Conservation (phyloP, 2,888 invertebrate species). For the Thelaira solivaga region DNA sequence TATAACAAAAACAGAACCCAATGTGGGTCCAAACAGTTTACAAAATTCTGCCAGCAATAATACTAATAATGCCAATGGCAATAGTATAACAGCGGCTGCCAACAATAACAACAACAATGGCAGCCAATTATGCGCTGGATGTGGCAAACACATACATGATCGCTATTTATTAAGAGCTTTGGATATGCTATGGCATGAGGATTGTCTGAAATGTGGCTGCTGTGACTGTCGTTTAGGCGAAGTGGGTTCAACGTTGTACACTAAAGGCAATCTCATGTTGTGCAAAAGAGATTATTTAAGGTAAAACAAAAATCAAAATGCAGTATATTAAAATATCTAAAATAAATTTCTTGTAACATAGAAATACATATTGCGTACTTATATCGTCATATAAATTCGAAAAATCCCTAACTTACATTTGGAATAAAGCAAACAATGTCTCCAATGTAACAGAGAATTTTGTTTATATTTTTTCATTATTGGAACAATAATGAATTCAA, state of each 20-base stretch:
- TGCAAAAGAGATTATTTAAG: constrained; percentile 98
- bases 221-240: constrained; percentile 98
- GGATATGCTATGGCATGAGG: constrained; percentile 98
- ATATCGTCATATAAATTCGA: too few species aligned
- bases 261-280: constrained; percentile 95
- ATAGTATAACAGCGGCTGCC: constrained; percentile 66
- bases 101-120: constrained; percentile 73
- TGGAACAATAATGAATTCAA: too few species aligned
- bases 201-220: constrained; percentile 97
- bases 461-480: too few species aligned
- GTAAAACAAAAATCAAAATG: constrained; percentile 75
- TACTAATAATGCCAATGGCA: constrained; percentile 63
- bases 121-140: constrained; percentile 92
- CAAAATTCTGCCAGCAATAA: constrained; percentile 66
- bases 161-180: constrained; percentile 93
- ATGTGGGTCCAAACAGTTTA: constrained; percentile 75
- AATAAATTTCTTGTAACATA: background rate
- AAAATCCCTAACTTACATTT: too few species aligned
- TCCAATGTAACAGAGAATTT: too few species aligned
- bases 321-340: background rate
- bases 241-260: constrained; percentile 96
- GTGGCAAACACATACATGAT: constrained; percentile 95
- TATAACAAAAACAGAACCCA: constrained; percentile 86
- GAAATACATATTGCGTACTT: too few species aligned
- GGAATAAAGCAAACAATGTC: too few species aligned